phyloP scores from a whole-genome alignment of 2,113 vertebrate species.

The Grantiella picta region DNA sequence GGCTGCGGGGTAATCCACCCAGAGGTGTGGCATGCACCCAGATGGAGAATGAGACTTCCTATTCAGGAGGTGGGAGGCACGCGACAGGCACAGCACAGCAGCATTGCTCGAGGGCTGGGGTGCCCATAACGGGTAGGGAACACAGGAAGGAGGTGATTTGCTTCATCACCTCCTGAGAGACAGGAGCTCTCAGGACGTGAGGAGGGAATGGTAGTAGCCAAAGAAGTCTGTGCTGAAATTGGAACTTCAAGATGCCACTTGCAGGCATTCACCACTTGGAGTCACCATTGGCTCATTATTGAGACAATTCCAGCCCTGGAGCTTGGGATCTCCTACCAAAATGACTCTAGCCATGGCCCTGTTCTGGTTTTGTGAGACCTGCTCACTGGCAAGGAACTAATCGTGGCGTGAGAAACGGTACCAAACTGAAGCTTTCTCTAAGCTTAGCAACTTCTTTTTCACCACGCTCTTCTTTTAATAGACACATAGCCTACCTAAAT shows the following conservation, averaged over 20 bases:
- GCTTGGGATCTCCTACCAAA: background rate
- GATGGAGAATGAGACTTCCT: background rate
- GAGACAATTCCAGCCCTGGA: background rate
- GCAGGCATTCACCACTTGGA: constrained; percentile 11
- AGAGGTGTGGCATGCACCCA: background rate
- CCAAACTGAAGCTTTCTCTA: background rate
- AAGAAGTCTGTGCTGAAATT: background rate
- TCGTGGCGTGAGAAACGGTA: accelerated
- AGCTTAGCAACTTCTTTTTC: background rate
- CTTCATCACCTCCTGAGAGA: too few species aligned
- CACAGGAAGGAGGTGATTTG: background rate
- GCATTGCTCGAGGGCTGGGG: background rate
- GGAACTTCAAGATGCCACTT: background rate
- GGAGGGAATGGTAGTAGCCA: background rate
- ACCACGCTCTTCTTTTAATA: background rate
- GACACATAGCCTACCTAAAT: background rate
- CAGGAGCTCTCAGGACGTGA: background rate
- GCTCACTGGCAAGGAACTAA: background rate
- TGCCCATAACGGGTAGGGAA: background rate
- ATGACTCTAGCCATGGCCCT: background rate
- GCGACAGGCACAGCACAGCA: background rate
- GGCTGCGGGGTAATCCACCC: background rate
- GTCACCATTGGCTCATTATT: background rate
- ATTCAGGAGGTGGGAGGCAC: background rate
- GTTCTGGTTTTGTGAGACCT: background rate